phyloP scores from a whole-genome alignment of 1,140 invertebrate genomes.

The Ericerus pela region DNA sequence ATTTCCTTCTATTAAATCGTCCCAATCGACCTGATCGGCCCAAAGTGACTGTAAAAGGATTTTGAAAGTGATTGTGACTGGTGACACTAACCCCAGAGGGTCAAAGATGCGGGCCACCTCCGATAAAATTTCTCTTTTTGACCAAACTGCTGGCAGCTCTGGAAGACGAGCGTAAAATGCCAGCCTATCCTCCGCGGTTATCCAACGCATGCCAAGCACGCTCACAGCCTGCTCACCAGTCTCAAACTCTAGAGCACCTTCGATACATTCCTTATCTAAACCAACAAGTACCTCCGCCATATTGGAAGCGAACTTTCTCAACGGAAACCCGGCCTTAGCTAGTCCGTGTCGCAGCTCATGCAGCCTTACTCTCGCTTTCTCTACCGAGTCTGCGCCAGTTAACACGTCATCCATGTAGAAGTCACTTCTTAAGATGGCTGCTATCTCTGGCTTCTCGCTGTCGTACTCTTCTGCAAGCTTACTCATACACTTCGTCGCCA shows the following conservation, averaged over 20 bases:
- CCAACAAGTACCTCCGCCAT: neutral
- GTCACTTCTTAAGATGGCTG: constrained; percentile 22
- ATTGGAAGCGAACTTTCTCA: constrained; percentile 3
- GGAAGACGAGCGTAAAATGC: neutral
- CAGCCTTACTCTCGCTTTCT: neutral
- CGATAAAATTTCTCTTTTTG: constrained; percentile 15
- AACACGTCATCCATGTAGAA: constrained; percentile 31
- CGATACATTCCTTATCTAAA: neutral
- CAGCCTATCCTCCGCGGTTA: neutral
- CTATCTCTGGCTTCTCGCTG: constrained; percentile 22
- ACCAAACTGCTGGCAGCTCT: neutral
- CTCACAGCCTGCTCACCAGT: neutral
- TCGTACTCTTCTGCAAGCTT: constrained; percentile 24
- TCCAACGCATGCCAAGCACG: constrained; percentile 5
- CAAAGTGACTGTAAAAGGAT: constrained; percentile 20
- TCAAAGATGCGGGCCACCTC: constrained; percentile 17
- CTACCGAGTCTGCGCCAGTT: constrained; percentile 22
- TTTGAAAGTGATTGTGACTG: constrained; percentile 14
- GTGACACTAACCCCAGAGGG: constrained; percentile 15
- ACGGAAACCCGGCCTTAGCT: neutral
- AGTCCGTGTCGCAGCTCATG: neutral
- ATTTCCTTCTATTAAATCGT: too few relatives aligned
- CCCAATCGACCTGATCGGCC: neutral
- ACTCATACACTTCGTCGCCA: constrained; percentile 27
- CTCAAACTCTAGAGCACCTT: neutral